Percentiles rank a stretch among this genome's conserved stretches.
Evolutionary conservation across 2,797 vertebrate species (phyloP).

Genomic region (Chromis chromis): DNA sequence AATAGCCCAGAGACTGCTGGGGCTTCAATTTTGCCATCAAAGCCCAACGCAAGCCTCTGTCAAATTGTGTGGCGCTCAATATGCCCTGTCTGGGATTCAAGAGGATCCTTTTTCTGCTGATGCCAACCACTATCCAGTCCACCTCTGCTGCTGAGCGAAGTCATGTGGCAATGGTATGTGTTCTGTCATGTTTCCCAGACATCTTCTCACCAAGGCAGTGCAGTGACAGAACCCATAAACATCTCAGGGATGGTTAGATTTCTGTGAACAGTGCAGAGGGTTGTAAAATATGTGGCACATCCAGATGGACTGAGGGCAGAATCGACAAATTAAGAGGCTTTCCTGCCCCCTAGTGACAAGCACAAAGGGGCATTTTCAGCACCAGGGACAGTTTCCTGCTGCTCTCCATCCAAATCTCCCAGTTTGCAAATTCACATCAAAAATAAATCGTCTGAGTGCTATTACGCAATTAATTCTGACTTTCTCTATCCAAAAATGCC

Average conservation of each 20-base stretch:
- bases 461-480: not conserved
- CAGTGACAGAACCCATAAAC: conserved; percentile 22
- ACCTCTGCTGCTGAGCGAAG: conserved; percentile 22
- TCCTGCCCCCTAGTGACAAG: conserved; percentile 77
- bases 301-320: conserved; percentile 30
- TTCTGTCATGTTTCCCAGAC: conserved; percentile 14
- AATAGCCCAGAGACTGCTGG: conserved; percentile 27
- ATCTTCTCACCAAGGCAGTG: conserved; percentile 14
- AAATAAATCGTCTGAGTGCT: not conserved
- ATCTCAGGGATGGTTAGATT: conserved; percentile 14
- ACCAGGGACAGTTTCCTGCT: conserved; percentile 76
- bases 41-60: conserved; percentile 34
- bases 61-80: conserved; percentile 46
- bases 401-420: conserved; percentile 14
- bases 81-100: conserved; percentile 19
- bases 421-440: conserved; percentile 1
- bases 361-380: conserved; percentile 69
- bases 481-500: not conserved
- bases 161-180: conserved; percentile 26
- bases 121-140: conserved; percentile 21
- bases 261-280: conserved; percentile 10
- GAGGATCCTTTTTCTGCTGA: conserved; percentile 34
- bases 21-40: conserved; percentile 42
- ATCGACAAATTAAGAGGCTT: conserved; percentile 46
- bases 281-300: conserved; percentile 10